These are phyloP conservation scores for Pollenia griseotomentosa DNA, from an alignment of 2,888 invertebrate species.

Conservation along the genomic window DNA sequence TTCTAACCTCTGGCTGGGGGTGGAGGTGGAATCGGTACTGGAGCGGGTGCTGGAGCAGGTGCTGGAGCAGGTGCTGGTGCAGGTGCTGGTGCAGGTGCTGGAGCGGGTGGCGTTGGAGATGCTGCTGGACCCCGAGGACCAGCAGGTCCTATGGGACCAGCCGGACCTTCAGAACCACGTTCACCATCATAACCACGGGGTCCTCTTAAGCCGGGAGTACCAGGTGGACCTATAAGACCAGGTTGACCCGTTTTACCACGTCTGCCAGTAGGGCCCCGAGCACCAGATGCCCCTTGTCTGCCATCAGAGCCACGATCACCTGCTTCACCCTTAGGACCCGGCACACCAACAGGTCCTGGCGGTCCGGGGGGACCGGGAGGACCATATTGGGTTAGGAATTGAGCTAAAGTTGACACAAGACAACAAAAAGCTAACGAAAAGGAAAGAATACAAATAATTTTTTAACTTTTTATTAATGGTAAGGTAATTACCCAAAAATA, in stretches of 20 bases:
- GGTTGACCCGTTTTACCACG: slow-evolving; percentile 56
- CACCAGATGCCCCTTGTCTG: slow-evolving; percentile 62
- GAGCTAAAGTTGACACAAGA: slow-evolving; percentile 3
- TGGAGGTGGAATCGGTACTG: no score
- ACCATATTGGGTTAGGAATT: slow-evolving; percentile 32
- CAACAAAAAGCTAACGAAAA: slow-evolving; percentile 24
- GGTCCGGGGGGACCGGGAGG: slow-evolving; percentile 70
- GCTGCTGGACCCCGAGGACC: slow-evolving; percentile 57
- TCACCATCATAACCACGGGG: slow-evolving; percentile 73
- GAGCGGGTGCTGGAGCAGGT: no score
- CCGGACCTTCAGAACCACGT: slow-evolving; percentile 70
- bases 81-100: background rate
- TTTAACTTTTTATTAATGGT: background rate
- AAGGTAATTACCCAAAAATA: background rate
- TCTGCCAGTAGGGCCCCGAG: slow-evolving; percentile 61
- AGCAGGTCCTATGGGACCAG: slow-evolving; percentile 66
- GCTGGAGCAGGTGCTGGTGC: background rate
- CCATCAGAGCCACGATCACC: slow-evolving; percentile 74
- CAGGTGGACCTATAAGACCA: slow-evolving; percentile 72
- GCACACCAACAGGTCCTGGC: slow-evolving; percentile 67
- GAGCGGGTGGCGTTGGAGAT: background rate
- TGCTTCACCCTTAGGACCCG: slow-evolving; percentile 63
- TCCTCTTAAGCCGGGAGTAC: slow-evolving; percentile 58
- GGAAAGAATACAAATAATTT: background rate
- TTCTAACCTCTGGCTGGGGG: no score